Conservation (phyloP, 2,888 invertebrate species). For the Hydrotaea diabolus region DNA sequence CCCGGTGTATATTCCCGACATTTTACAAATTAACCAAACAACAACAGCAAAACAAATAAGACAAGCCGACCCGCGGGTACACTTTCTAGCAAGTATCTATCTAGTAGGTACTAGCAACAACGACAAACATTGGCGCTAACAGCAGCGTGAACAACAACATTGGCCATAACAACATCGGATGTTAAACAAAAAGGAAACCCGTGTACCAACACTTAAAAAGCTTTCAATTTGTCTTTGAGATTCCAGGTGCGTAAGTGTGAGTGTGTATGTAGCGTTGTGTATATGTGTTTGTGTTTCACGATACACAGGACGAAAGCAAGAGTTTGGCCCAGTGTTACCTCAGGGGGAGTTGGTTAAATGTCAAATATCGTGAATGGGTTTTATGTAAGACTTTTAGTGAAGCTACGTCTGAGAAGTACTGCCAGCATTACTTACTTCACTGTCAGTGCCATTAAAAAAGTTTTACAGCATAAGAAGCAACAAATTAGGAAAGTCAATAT, state of each 20-base stretch:
- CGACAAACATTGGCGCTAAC: no score
- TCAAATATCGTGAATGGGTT: slow-evolving; percentile 7
- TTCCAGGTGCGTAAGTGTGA: neutral
- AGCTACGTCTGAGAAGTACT: slow-evolving; percentile 1
- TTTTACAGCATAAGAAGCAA: neutral
- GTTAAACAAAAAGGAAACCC: neutral
- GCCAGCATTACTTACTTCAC: slow-evolving; percentile 22
- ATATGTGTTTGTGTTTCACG: slow-evolving; percentile 10
- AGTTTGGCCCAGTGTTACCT: neutral
- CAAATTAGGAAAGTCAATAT: slow-evolving; percentile 31
- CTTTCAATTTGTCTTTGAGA: slow-evolving; percentile 27
- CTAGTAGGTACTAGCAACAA: slow-evolving; percentile 2
- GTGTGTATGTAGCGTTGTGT: neutral
- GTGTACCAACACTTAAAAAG: slow-evolving; percentile 43
- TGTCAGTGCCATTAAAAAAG: slow-evolving; percentile 2
- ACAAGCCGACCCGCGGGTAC: slow-evolving; percentile 33
- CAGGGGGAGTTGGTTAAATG: neutral
- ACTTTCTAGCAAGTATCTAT: neutral
- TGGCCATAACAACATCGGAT: neutral
- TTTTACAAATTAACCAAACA: slow-evolving; percentile 44
- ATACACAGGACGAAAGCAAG: neutral
- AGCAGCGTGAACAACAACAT: slow-evolving; percentile 1
- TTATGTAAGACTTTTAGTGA: slow-evolving; percentile 10
- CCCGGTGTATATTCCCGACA: neutral
- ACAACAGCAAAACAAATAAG: no score